Conservation (phyloP, 2,797 vertebrate genomes). For the Coreius guichenoti region DNA sequence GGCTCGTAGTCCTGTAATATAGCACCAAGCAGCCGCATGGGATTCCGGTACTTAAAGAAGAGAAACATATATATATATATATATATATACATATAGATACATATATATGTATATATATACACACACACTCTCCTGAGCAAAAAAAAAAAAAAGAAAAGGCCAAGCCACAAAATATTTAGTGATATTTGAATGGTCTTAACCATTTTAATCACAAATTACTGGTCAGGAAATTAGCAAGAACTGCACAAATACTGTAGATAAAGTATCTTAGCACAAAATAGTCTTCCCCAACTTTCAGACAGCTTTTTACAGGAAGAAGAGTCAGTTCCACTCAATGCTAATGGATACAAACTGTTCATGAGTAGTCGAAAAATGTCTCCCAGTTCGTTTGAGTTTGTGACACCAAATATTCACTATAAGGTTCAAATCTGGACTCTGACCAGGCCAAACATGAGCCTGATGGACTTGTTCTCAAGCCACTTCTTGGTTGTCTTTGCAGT, state of each 20-base stretch:
- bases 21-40: slow-evolving; percentile 60
- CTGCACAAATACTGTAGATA: not conserved
- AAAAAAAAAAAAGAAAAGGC: not conserved
- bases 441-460: not conserved
- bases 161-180: not conserved
- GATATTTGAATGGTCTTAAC: not conserved
- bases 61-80: slow-evolving; percentile 54
- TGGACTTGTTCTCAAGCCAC: not conserved
- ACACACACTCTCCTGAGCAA: not conserved
- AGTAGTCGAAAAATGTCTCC: too few species aligned
- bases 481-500: not conserved
- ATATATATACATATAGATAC: not conserved
- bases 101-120: not conserved
- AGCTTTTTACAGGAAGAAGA: not conserved
- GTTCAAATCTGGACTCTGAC: not conserved
- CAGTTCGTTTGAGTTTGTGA: not conserved
- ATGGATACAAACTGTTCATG: not conserved
- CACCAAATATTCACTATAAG: not conserved
- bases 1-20: slow-evolving; percentile 33
- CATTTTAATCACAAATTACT: not conserved
- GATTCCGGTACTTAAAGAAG: slow-evolving; percentile 65
- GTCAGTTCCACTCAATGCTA: not conserved
- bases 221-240: not conserved
- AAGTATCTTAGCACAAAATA: not conserved
- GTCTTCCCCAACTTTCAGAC: not conserved